Base-by-base conservation (phyloP, 2,888 invertebrate species). In the Druceiella hillmani region DNA sequence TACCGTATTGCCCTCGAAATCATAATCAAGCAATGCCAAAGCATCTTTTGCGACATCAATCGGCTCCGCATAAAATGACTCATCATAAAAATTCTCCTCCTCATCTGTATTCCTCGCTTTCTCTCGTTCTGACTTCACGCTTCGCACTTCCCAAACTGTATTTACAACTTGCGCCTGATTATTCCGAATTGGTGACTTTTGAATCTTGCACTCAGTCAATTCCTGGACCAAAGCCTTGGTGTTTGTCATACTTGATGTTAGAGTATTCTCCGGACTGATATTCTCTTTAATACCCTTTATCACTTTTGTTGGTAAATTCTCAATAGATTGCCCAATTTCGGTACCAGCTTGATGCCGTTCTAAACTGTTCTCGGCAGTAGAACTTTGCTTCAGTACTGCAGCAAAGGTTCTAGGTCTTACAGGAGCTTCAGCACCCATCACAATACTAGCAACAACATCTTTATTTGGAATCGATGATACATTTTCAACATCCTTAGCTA, bases 271-370 rank as follows among this genome's bases (percentile, higher is more conserved):
- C 1, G 78, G 78, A 38, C 78, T 78, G 2, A 77, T 76, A 49
- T 78, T 78, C 50, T 78, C 78, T 56, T 78, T 78, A 9, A 78
- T 76, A 3, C 75, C 74, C 48, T 71, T 55, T 33, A 78, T 76
- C 3, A 78, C 59, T 53, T 76, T 74, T 33, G 62, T 67, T 1
- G 78, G 74, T 37, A 78, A 59, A 49, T 72, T 72, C 27, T 74
- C 69, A 2, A 70, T 60, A 0, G 67, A 47, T 2, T 64, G 65
- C 2, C 67, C 67, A 0, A 56, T 53, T 7, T 70, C 70, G 0
- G 66, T 64, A 42, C 66, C 70, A 1, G 48, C 51, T 36, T 63
- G 69, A 12, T 10, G 4, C 46, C 62, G 68, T 2, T 67, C 69
- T 22, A 64, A 45, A 11, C 65, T 59, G 36, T 72, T 71, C 28